phyloP scores from a whole-genome alignment of 2,797 vertebrate species.

The Amblyopsis hoosieri region DNA sequence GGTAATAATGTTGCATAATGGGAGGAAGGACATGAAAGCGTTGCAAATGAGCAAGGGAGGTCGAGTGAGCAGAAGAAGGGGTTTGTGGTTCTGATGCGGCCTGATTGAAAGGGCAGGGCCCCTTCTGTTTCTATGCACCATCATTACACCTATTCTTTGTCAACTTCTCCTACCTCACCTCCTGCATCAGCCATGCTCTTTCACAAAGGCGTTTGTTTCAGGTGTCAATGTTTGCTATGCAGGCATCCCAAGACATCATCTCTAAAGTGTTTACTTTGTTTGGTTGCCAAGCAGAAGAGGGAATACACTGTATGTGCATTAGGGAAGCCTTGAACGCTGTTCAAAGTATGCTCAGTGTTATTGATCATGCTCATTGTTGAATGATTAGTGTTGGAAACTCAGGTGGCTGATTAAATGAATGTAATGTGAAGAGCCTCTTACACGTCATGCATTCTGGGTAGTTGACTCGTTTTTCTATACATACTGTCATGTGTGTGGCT shows the following conservation, averaged over 20 bases:
- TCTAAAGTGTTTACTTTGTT: conserved; percentile 31
- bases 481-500: conserved; percentile 56
- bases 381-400: conserved; percentile 62
- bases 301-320: conserved; percentile 13
- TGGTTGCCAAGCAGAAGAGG: conserved; percentile 32
- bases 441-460: conserved; percentile 52
- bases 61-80: conserved; percentile 40
- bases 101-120: conserved; percentile 63
- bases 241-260: conserved; percentile 42
- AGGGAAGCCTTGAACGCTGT: conserved; percentile 40
- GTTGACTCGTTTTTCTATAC: conserved; percentile 59
- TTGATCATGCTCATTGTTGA: conserved; percentile 67
- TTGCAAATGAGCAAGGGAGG: conserved; percentile 65
- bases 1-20: conserved; percentile 64
- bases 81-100: conserved; percentile 60
- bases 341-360: conserved; percentile 49
- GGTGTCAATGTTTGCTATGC: conserved; percentile 28
- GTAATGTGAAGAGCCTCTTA: conserved; percentile 36
- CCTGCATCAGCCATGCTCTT: conserved; percentile 31
- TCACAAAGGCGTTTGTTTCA: conserved; percentile 31
- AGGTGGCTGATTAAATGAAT: conserved; percentile 65
- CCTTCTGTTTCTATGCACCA: conserved; percentile 57
- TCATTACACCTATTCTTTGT: conserved; percentile 54
- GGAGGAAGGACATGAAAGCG: conserved; percentile 67
- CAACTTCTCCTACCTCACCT: conserved; percentile 41